Percentiles rank a stretch among this genome's conserved stretches.
phyloP scores from a whole-genome alignment of 64 coral and sea anemone genomes.

The Pachyseris speciosa region DNA sequence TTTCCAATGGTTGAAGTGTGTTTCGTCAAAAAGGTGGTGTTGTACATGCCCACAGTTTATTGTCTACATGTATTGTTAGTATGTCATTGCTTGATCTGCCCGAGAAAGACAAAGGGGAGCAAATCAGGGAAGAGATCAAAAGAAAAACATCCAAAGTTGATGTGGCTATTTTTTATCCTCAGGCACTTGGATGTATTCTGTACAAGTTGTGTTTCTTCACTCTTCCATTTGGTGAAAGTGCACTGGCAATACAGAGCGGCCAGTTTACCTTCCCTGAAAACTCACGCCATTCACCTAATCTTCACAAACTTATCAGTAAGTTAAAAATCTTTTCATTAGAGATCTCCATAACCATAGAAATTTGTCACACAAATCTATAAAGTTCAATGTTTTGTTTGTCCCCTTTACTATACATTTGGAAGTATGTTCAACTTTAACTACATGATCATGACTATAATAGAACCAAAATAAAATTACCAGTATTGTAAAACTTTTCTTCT shows the following conservation, averaged over 20 bases:
- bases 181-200: slow-evolving; percentile 94
- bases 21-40: no score
- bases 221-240: slow-evolving; percentile 94
- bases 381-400: no score
- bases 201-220: slow-evolving; percentile 98
- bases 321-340: not conserved
- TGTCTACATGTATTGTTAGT: no score
- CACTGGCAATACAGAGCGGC: slow-evolving; percentile 96
- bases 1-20: no score
- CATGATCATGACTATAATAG: no score
- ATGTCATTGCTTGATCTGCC: not conserved
- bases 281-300: slow-evolving; percentile 81
- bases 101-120: not conserved
- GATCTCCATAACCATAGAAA: no score
- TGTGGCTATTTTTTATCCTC: not conserved
- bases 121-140: not conserved
- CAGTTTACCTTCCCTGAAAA: slow-evolving; percentile 97
- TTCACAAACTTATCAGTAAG: slow-evolving; percentile 96
- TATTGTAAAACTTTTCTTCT: no score
- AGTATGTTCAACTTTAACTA: no score
- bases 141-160: not conserved
- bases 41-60: no score
- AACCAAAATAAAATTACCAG: no score
- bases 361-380: no score
- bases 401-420: no score